Conservation (phyloP, 1,140 invertebrate species). For the Drosophila ohnishii region DNA sequence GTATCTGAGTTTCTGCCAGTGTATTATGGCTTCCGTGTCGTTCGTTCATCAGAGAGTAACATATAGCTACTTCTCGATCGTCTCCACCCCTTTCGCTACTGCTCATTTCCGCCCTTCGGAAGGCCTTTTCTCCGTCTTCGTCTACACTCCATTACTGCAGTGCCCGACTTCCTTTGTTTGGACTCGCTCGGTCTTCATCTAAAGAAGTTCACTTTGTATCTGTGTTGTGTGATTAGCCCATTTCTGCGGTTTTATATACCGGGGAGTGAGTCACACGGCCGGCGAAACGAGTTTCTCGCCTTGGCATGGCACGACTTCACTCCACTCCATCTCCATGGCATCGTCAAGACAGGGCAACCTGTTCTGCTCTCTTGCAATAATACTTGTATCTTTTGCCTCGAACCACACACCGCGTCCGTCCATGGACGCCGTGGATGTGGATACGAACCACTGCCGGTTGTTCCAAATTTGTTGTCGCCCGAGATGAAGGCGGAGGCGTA, state of each 20-base stretch:
- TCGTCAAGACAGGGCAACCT: slow-evolving; percentile 30
- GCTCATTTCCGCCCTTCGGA: slow-evolving; percentile 30
- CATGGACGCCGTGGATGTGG: slow-evolving; percentile 17
- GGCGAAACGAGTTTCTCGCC: slow-evolving; percentile 45
- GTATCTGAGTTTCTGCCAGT: slow-evolving; percentile 32
- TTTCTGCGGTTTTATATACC: slow-evolving; percentile 42
- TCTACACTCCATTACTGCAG: slow-evolving; percentile 6
- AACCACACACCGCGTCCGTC: slow-evolving; percentile 5
- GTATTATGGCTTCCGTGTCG: slow-evolving; percentile 34
- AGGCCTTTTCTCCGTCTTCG: slow-evolving; percentile 12
- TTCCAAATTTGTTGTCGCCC: slow-evolving; percentile 31
- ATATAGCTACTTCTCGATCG: slow-evolving; percentile 21
- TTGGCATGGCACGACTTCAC: slow-evolving; percentile 28
- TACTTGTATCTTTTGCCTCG: slow-evolving; percentile 33
- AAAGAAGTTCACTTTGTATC: slow-evolving; percentile 48
- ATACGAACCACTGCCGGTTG: slow-evolving; percentile 10
- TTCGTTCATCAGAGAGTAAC: slow-evolving; percentile 2
- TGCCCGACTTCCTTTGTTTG: slow-evolving; percentile 49
- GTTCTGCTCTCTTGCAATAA: slow-evolving; percentile 38
- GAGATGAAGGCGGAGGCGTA: slow-evolving; percentile 25
- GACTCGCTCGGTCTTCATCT: slow-evolving; percentile 33
- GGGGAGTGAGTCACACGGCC: slow-evolving; percentile 35
- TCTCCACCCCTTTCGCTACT: slow-evolving; percentile 6
- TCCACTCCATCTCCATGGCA: slow-evolving; percentile 5
- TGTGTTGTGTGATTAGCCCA: slow-evolving; percentile 50